Evolutionary conservation across 2,888 invertebrate genomes (phyloP).

Genomic region (Blastobasis lacticolella): DNA sequence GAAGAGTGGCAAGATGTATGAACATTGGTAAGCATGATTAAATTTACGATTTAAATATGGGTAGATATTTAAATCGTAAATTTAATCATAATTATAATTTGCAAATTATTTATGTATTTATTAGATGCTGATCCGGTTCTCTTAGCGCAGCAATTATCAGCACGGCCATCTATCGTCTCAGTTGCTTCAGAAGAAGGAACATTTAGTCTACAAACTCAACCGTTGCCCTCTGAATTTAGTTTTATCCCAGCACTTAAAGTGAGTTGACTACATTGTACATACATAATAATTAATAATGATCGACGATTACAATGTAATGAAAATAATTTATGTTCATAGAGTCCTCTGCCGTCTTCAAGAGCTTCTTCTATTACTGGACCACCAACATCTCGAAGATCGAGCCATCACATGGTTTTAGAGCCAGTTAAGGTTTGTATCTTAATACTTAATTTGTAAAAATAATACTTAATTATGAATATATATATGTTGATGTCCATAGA

Average conservation of each 20-base stretch:
- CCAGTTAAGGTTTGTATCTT: constrained; percentile 40
- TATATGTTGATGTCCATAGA: no score
- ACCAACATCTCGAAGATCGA: constrained; percentile 60
- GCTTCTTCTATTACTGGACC: constrained; percentile 61
- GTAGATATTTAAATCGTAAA: no score
- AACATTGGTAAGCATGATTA: constrained; percentile 45
- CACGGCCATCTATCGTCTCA: constrained; percentile 66
- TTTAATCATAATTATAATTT: not conserved
- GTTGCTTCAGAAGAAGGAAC: constrained; percentile 64
- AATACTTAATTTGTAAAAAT: constrained; percentile 6
- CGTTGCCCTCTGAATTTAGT: constrained; percentile 61
- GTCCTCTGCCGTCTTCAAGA: constrained; percentile 51
- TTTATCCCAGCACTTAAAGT: constrained; percentile 62
- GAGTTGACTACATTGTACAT: not conserved
- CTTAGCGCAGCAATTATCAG: constrained; percentile 63
- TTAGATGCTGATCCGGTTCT: constrained; percentile 62
- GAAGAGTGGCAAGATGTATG: constrained; percentile 61
- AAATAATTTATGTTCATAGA: constrained; percentile 25
- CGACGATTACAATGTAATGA: not conserved
- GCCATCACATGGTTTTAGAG: constrained; percentile 56
- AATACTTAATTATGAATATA: no score
- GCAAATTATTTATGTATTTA: not conserved
- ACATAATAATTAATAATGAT: not conserved
- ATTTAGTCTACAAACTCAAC: constrained; percentile 52
- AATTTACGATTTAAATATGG: no score